Conservation (phyloP, 2,888 invertebrate species). For the Lasioglossum figueresi region DNA sequence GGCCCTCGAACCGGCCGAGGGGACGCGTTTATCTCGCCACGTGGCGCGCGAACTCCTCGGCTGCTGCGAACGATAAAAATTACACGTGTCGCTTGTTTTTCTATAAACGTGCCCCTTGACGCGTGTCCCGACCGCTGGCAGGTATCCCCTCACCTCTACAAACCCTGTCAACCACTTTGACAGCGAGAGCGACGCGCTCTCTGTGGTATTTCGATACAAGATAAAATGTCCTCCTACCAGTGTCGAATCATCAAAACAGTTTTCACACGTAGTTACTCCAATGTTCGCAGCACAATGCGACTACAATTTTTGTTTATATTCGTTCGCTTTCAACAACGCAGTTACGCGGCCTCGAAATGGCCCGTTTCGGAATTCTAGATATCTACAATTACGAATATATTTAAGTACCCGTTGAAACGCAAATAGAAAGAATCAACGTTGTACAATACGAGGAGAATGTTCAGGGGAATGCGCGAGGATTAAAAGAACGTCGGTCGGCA, state of each 20-base stretch:
- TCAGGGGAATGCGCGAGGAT: background rate
- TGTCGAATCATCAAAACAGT: background rate
- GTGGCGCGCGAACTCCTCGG: conserved; percentile 36
- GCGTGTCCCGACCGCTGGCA: conserved; percentile 13
- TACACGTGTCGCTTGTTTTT: conserved; percentile 48
- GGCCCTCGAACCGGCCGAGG: conserved; percentile 23
- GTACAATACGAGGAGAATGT: background rate
- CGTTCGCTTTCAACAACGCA: background rate
- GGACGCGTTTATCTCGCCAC: conserved; percentile 57
- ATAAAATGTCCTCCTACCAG: background rate
- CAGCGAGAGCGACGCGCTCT: background rate
- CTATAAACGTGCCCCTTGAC: background rate
- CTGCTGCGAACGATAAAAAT: conserved; percentile 48
- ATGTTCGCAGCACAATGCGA: background rate
- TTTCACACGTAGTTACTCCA: background rate
- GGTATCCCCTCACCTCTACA: conserved; percentile 20
- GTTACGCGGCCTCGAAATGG: background rate
- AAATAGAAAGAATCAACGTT: background rate
- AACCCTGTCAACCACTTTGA: conserved; percentile 25
- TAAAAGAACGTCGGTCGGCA: background rate
- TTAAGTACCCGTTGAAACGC: background rate
- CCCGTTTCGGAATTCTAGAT: background rate
- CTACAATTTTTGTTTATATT: background rate
- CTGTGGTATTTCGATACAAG: background rate
- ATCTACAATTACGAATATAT: background rate